These are phyloP conservation scores for Hycleus phaleratus DNA, from an alignment of 1,140 invertebrate species.

Conservation along the genomic window DNA sequence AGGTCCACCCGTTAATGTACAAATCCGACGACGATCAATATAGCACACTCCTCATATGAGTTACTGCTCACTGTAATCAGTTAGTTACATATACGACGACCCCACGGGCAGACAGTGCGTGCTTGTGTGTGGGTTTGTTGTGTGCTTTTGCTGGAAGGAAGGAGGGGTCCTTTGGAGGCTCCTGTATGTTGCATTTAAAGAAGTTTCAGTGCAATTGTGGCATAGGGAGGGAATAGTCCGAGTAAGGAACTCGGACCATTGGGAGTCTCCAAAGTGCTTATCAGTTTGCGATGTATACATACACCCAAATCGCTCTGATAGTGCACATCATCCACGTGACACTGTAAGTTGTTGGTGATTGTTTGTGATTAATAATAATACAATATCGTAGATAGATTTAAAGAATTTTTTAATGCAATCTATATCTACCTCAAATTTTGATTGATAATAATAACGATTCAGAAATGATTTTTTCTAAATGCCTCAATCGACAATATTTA, in stretches of 20 bases:
- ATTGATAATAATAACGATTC: too few relatives aligned
- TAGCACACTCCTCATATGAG: conserved; percentile 14
- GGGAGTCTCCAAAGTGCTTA: background rate
- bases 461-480: too few relatives aligned
- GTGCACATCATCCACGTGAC: conserved; percentile 24
- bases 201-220: too few relatives aligned
- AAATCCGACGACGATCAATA: conserved; percentile 18
- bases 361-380: background rate
- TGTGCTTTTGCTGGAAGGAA: background rate
- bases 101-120: conserved; percentile 2
- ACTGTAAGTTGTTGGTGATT: conserved; percentile 12
- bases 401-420: too few relatives aligned
- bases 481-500: too few relatives aligned
- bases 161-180: conserved; percentile 1
- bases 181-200: too few relatives aligned
- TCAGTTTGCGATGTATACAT: conserved; percentile 16
- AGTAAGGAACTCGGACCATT: too few relatives aligned
- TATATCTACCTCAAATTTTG: too few relatives aligned
- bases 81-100: background rate
- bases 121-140: conserved; percentile 3
- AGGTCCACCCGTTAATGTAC: conserved; percentile 9
- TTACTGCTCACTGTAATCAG: conserved; percentile 14
- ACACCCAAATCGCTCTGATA: conserved; percentile 19
- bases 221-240: too few relatives aligned
- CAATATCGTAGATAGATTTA: too few relatives aligned